Evolutionary conservation across 2,113 vertebrate genomes (phyloP).

Genomic region (Cichladusa arquata): DNA sequence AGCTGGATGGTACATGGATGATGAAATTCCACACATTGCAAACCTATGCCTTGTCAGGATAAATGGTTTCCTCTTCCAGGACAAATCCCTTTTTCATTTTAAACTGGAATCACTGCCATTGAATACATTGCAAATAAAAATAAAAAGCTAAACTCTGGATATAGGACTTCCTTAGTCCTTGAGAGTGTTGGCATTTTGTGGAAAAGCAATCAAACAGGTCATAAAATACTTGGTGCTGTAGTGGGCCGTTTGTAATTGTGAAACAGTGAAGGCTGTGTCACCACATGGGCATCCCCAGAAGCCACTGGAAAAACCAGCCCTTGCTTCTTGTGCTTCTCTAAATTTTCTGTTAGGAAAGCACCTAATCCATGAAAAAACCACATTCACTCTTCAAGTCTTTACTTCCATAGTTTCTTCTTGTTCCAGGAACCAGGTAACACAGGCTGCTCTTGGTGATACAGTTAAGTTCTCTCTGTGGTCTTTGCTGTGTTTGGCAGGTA

Average conservation of each 20-base stretch:
- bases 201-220: conserved; percentile 21
- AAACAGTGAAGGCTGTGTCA: neutral
- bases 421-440: neutral
- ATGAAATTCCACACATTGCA: neutral
- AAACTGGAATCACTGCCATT: neutral
- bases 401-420: neutral
- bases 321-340: neutral
- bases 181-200: neutral
- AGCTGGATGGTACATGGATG: neutral
- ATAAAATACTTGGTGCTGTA: neutral
- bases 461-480: neutral
- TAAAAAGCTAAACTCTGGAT: neutral
- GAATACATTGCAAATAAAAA: neutral
- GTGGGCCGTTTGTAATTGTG: neutral
- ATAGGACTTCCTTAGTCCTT: neutral
- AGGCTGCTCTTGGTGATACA: accelerated
- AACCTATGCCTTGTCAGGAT: neutral
- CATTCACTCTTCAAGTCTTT: neutral
- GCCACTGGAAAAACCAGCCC: neutral
- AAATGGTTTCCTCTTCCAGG: neutral
- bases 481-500: neutral
- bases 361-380: neutral
- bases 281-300: neutral
- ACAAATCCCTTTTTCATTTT: conserved; percentile 22
- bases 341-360: neutral